Evolutionary conservation across 2,888 invertebrate genomes (phyloP).

Genomic region (Athalia cordata): DNA sequence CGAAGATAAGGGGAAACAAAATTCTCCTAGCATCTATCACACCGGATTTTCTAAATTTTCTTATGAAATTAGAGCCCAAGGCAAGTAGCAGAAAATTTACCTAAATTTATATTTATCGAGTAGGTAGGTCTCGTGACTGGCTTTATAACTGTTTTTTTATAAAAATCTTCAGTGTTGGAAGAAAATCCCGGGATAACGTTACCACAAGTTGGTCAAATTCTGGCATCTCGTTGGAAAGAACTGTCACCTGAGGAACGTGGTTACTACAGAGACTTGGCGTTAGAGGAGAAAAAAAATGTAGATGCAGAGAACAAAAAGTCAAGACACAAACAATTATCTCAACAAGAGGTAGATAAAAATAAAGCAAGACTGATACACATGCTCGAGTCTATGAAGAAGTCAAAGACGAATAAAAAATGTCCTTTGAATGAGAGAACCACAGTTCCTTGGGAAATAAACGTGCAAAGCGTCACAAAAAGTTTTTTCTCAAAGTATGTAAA

Average conservation of each 20-base stretch:
- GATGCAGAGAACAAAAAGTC: slow-evolving; percentile 31
- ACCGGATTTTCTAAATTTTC: slow-evolving; percentile 69
- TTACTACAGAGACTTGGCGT: slow-evolving; percentile 64
- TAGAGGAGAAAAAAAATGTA: slow-evolving; percentile 49
- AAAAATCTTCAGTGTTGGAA: slow-evolving; percentile 59
- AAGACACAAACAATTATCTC: slow-evolving; percentile 22
- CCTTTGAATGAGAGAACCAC: slow-evolving; percentile 59
- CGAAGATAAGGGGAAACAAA: slow-evolving; percentile 22
- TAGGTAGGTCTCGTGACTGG: not conserved
- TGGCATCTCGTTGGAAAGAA: slow-evolving; percentile 69
- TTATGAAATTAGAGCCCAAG: slow-evolving; percentile 64
- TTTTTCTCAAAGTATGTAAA: slow-evolving; percentile 50
- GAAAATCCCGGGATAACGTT: slow-evolving; percentile 66
- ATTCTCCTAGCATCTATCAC: slow-evolving; percentile 33
- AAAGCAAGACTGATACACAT: slow-evolving; percentile 60
- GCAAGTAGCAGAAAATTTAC: slow-evolving; percentile 55
- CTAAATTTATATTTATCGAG: slow-evolving; percentile 10
- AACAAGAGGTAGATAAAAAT: slow-evolving; percentile 54
- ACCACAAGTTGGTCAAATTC: slow-evolving; percentile 68
- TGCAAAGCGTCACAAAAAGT: slow-evolving; percentile 54
- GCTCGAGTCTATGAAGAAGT: slow-evolving; percentile 63
- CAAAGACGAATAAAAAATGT: slow-evolving; percentile 54
- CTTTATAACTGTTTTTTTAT: not conserved
- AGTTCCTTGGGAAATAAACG: slow-evolving; percentile 59
- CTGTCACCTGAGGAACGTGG: slow-evolving; percentile 69